phyloP scores from a whole-genome alignment of 2,797 vertebrate species.

The Pachyuromys duprasi region DNA sequence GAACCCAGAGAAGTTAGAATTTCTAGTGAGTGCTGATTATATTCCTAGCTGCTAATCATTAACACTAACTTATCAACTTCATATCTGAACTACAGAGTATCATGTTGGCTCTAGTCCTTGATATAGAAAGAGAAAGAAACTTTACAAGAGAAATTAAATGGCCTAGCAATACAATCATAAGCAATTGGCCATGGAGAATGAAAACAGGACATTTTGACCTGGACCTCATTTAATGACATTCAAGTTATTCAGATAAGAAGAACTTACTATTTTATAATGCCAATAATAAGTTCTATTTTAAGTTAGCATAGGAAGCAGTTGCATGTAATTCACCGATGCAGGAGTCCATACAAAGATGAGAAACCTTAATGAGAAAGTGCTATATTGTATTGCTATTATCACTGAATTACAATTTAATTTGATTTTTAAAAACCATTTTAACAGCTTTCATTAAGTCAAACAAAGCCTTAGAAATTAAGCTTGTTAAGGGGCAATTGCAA shows the following conservation, averaged over 20 bases:
- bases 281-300: constrained; percentile 55
- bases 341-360: constrained; percentile 59
- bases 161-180: neutral
- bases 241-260: constrained; percentile 44
- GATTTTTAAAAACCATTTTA: constrained; percentile 72
- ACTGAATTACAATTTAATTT: constrained; percentile 72
- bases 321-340: constrained; percentile 63
- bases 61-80: neutral
- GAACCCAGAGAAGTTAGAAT: neutral
- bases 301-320: constrained; percentile 29
- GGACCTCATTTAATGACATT: constrained; percentile 49
- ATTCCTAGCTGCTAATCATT: neutral
- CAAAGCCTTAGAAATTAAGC: constrained; percentile 66
- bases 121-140: neutral
- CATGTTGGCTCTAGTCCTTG: neutral
- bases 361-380: constrained; percentile 66
- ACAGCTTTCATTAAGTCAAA: constrained; percentile 66
- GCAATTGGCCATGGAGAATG: constrained; percentile 19
- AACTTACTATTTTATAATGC: constrained; percentile 41
- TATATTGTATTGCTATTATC: constrained; percentile 61
- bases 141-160: neutral
- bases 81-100: neutral
- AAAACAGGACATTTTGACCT: constrained; percentile 22
- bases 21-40: neutral
- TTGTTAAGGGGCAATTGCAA: constrained; percentile 63